Base-by-base conservation (phyloP, 2,797 vertebrate species). In the Lophotriccus pileatus region DNA sequence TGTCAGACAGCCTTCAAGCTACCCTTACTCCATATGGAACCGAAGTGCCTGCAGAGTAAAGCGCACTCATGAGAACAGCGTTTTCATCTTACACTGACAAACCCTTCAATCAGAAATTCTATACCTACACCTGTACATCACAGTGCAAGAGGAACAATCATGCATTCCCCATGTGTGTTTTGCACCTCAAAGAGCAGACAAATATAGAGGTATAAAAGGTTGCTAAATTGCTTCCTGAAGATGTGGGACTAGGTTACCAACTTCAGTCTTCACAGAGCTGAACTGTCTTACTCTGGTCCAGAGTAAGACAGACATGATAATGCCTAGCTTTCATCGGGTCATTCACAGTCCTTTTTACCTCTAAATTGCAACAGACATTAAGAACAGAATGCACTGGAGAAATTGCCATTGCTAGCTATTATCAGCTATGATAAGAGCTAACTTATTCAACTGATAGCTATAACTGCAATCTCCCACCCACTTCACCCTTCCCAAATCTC, bases 151-250 rank as follows among this genome's bases (percentile, higher is more conserved):
- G 53, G 56, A 93, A 78, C 8, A 4, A 49, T 59, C 67, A 55
- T 0, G 0, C 24, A 39, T n/a, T 32, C 32, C 43, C 23, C 34
- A 15, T 0, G 0, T 9, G 39, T 2, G 23, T 63, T 72, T 72
- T 62, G 18, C 81, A 70, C 2, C 8, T 9, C 12, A 24, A 82
- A 66, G 25, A 90, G 59, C 7, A 67, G 39, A 46, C 19, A 67
- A 67, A 83, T 36, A 64, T 1, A 49, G 4, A 85, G 10, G 46
- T 8, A 75, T 2, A 62, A 3, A 37, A 78, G 27, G 41, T 18
- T 3, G 1, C 39, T 73, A 1, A 87, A 82, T 1, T 47, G 43
- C 30, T 47, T 32, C 39, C 50, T 70, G 19, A 49, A 44, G 20
- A 43, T 23, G 27, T 17, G 30, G 44, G 44, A 52, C 53, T 21